phyloP scores from a whole-genome alignment of 2,888 invertebrate species.

The Steinernema hermaphroditum region DNA sequence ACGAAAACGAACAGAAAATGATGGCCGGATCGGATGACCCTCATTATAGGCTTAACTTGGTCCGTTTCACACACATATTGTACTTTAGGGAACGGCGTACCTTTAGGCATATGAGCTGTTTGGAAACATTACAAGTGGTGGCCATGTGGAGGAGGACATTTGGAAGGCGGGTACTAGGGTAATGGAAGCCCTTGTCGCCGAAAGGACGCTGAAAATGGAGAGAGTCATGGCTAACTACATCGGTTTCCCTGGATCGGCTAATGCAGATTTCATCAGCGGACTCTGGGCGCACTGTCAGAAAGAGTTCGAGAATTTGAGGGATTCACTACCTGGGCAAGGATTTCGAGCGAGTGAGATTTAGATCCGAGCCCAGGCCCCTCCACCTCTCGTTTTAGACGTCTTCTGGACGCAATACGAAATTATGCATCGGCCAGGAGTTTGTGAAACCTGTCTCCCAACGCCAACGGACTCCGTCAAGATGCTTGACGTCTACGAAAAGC shows the following conservation, averaged over 20 bases:
- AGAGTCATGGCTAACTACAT: constrained; percentile 6
- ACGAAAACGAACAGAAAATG: constrained; percentile 2
- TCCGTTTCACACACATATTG: background rate
- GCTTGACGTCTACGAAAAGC: background rate
- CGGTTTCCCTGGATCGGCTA: background rate
- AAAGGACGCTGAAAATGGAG: background rate
- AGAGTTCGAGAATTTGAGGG: background rate
- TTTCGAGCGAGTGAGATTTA: background rate
- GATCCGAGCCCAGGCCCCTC: background rate
- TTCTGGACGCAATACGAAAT: constrained; percentile 18
- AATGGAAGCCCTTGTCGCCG: background rate
- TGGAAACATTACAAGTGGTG: no score
- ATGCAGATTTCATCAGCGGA: background rate
- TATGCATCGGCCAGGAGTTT: constrained; percentile 1
- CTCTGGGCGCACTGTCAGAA: background rate
- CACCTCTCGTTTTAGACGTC: background rate
- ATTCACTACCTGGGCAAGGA: background rate
- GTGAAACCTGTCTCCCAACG: background rate
- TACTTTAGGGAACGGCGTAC: background rate
- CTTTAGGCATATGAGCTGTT: background rate
- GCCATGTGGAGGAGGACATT: background rate
- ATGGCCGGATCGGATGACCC: constrained; percentile 6
- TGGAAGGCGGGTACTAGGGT: background rate
- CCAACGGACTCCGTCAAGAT: background rate
- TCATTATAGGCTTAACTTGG: background rate